Base-by-base conservation (phyloP, 2,113 vertebrate species). In the Albula glossodonta region DNA sequence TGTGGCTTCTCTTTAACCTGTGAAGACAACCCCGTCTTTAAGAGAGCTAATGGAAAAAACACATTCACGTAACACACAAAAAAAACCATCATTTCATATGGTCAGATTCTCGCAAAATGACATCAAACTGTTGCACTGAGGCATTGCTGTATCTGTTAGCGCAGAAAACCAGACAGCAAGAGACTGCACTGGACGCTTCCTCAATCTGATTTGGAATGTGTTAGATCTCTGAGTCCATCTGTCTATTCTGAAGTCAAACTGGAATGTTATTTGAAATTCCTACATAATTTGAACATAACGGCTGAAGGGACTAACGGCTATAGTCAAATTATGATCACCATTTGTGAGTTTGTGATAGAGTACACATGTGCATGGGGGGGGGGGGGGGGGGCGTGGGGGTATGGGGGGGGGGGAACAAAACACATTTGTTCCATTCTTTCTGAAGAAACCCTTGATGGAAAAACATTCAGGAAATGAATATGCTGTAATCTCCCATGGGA, bases 401-500 rank as follows among this genome's bases (percentile, higher is more conserved):
- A 41, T 41, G 0, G 31, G 31, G 31, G 31, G 31, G 31, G 31
- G 31, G 31, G 31, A 56, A 56, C 6, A 56, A 56, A 56, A 56
- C 25, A 15, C 17, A 11, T 31, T 83, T 48, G 53, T 48, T 83
- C 49, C 60, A 13, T 19, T 17, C 51, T 53, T 78, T 87, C 82
- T 56, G 80, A 87, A 83, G 81, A 88, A 87, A 87, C n/a, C 78
- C 66, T 78, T 74, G 5, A 80, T 53, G 49, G 31, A 78, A 88
- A 81, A 81, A 50, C 79, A 85, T 87, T 70, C 82, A 87, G 81
- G 56, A 88, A 88, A 90, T 88, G 86, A 85, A 87, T 83, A 90
- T 90, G 88, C 91, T 89, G 85, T 88, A 60, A 92, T 89, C 82
- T 91, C 86, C 78, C 86, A 83, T 78, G 83, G 79, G 83, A 52